A percentile compares a stretch with the other conserved stretches of the same genome.
phyloP scores from a whole-genome alignment of 1,140 invertebrate species.

The Pygmarrhopalites habei region DNA sequence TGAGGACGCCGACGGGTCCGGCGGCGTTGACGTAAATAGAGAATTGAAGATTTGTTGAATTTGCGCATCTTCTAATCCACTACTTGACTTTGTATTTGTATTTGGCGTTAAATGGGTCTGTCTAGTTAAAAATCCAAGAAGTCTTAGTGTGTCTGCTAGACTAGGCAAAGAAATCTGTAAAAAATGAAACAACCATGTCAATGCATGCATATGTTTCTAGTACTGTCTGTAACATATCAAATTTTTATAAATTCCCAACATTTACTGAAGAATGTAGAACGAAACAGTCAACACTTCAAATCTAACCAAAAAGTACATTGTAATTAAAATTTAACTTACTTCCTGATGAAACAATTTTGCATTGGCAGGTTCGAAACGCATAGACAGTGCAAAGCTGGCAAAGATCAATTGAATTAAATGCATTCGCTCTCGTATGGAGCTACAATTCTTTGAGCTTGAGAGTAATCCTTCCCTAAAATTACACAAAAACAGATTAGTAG shows the following conservation, averaged over 20 bases:
- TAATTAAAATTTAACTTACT: no score
- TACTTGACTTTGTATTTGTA: conserved; percentile 51
- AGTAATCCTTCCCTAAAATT: conserved; percentile 81
- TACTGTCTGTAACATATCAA: no score
- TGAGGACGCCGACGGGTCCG: conserved; percentile 14
- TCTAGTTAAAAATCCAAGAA: conserved; percentile 60
- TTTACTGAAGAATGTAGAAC: no score
- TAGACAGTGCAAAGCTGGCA: conserved; percentile 91
- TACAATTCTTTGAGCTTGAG: conserved; percentile 47
- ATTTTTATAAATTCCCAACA: no score
- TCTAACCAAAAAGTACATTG: no score
- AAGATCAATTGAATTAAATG: conserved; percentile 49
- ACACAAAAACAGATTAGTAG: no score
- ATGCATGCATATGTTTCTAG: no score
- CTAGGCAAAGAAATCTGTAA: conserved; percentile 78
- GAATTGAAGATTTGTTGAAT: conserved; percentile 26
- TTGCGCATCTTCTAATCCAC: conserved; percentile 52
- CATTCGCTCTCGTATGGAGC: conserved; percentile 47
- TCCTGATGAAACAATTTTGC: conserved; percentile 96
- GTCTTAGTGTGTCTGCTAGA: conserved; percentile 80
- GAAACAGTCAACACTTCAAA: no score
- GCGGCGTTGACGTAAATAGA: conserved; percentile 23
- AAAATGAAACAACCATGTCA: conserved; percentile 31
- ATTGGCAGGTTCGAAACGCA: conserved; percentile 98
- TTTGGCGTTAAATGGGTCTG: conserved; percentile 56